Base-by-base conservation (phyloP, 2,113 vertebrate genomes). In the Spea multiplicata region DNA sequence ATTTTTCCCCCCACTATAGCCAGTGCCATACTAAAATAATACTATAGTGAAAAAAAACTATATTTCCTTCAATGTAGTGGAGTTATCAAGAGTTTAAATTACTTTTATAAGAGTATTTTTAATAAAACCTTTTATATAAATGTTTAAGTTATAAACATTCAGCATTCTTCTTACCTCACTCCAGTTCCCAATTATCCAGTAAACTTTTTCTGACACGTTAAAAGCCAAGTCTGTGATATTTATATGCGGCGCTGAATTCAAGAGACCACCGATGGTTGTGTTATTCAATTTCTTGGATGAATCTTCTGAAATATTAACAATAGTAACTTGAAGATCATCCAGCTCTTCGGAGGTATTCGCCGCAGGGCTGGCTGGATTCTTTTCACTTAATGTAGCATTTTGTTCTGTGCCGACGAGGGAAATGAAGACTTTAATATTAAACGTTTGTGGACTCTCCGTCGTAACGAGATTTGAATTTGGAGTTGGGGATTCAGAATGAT, bases 141-240 rank as follows among this genome's bases (percentile, higher is more conserved):
- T 30, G 30, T 30, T 30, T 30, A 30, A 30, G 2, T 30, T 30
- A 30, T 30, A 30, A 30, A 30, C 30, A 30, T 30, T 30, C 30
- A 30, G 30, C 30, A 30, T 13, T 13, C 4, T 7, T 62, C 90
- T 66, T 89, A 95, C 95, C 91, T 95, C 90, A 69, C 94, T 96
- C 95, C 95, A 99, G 87, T 97, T 96, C 46, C 96, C 96, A 46
- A 91, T 89, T 71, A 92, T 81, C 97, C 97, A 99, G 84, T 86
- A 88, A 1, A 87, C 73, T 7, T 87, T 85, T 80, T 62, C 75
- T 3, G 48, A 86, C 30, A 86, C 79, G 0, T 62, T 83, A 4
- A 65, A 78, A 69, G 81, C 78, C 74, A 80, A 61, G 81, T 81
- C 75, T 8, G 89, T 61, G 3, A 4, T 5, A 12, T 81, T 86